A percentile compares a stretch with the other conserved stretches of the same genome.
Evolutionary conservation across 2,888 invertebrate genomes (phyloP).

Genomic region (Oligia fasciuncula): DNA sequence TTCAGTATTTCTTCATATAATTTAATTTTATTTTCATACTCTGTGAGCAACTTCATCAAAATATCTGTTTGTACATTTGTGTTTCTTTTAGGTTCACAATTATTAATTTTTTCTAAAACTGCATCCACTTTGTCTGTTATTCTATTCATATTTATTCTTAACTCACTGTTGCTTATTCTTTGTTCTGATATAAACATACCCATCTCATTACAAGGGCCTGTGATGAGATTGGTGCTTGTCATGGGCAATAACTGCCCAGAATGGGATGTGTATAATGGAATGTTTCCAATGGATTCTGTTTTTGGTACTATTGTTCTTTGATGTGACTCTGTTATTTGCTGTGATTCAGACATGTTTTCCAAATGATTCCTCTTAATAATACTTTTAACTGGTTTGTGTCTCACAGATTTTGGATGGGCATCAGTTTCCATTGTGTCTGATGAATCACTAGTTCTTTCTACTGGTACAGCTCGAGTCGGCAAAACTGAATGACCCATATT

Average conservation of each 20-base stretch:
- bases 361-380: slow-evolving; percentile 68
- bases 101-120: slow-evolving; percentile 76
- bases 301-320: slow-evolving; percentile 62
- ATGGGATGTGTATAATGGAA: slow-evolving; percentile 61
- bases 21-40: slow-evolving; percentile 86
- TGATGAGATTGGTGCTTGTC: slow-evolving; percentile 66
- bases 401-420: slow-evolving; percentile 70
- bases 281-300: slow-evolving; percentile 62
- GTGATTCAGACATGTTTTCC: slow-evolving; percentile 68
- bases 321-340: slow-evolving; percentile 65
- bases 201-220: slow-evolving; percentile 70
- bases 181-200: slow-evolving; percentile 81
- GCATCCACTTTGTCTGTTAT: slow-evolving; percentile 82
- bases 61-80: slow-evolving; percentile 75
- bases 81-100: slow-evolving; percentile 64
- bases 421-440: slow-evolving; percentile 78
- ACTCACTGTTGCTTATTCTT: slow-evolving; percentile 83
- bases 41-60: slow-evolving; percentile 79
- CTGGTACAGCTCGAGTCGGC: slow-evolving; percentile 70
- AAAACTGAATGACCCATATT: slow-evolving; percentile 85
- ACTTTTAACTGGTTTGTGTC: slow-evolving; percentile 78
- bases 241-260: slow-evolving; percentile 77
- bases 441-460: slow-evolving; percentile 79
- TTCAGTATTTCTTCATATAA: slow-evolving; percentile 80
- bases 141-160: slow-evolving; percentile 83